Evolutionary conservation across 2,888 invertebrate species (phyloP), one percentile per base, ranked within the genome.

Genomic region (Morpho helenor): DNA sequence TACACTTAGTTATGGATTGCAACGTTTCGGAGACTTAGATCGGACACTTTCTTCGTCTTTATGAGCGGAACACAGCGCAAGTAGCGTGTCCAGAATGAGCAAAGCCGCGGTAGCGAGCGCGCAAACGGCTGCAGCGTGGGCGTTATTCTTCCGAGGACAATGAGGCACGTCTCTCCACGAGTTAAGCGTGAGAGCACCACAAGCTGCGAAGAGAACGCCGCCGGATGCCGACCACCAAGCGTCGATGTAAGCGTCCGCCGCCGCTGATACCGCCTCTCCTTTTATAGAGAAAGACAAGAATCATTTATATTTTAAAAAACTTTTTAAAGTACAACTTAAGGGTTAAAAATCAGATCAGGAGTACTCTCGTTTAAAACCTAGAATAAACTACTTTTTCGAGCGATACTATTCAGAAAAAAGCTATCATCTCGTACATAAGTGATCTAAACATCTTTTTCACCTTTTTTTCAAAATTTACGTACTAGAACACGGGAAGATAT

Each of bases 181-280:
- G 51, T 70, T 69, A 40, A 88, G 64, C 0, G 83, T 84, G n/a
- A 84, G 66, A 1, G 72, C 79, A 2, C 84, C 89, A 60, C 85
- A 81, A 0, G 79, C 72, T 0, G 74, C 88, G 68, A 79, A 87
- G 23, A 88, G 64, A 7, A 69, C 66, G 7, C 76, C 78, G n/a
- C 87, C 89, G 7, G 70, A 66, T 2, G 79, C 79, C 0, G 86
- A 85, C 89, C 88, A 90, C 86, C 86, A 87, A 54, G 83, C 82
- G 67, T 84, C 87, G n/a, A 89, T 72, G 69, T 86, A 88, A 46
- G 85, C 78, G 67, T 89, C 89, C 52, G 88, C 81, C 58, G 82
- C 76, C 63, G 84, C 83, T 49, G 87, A 87, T 56, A 90, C 81
- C 59, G 77, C 73, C 70, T 89, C 89, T 44, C 85, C 89, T 89